Conservation (phyloP, 2,113 vertebrate genomes). For the Tonatia bakeri region DNA sequence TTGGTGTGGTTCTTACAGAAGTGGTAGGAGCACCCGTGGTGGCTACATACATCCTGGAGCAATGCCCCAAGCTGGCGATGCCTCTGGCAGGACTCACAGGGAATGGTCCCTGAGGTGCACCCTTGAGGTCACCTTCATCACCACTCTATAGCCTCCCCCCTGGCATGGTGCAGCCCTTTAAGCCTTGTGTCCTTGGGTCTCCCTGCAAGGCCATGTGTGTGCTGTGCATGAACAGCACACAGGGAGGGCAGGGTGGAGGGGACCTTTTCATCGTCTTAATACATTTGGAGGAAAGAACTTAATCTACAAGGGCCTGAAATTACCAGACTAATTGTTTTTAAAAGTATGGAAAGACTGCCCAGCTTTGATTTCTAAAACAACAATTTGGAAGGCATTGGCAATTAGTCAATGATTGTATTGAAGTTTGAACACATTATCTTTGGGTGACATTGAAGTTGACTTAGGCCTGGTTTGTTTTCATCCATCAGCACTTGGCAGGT, state of each 20-base stretch:
- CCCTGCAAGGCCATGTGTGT: neutral
- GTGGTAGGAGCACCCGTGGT: neutral
- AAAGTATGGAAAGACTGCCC: neutral
- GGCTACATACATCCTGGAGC: neutral
- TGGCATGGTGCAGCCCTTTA: accelerated
- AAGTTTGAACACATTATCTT: neutral
- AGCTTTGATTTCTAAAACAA: conserved; percentile 56
- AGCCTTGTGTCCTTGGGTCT: neutral
- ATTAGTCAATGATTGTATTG: neutral
- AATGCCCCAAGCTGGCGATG: accelerated
- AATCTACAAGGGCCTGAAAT: neutral
- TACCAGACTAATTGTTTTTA: neutral
- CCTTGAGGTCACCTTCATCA: neutral
- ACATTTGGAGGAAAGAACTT: neutral
- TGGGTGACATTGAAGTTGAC: neutral
- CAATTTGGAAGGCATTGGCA: neutral
- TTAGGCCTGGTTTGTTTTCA: neutral
- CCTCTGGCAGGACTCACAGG: neutral
- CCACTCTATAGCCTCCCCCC: neutral
- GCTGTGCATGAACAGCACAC: neutral
- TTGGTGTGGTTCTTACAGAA: neutral
- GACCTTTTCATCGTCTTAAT: neutral
- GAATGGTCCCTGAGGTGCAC: neutral
- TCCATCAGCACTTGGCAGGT: neutral
- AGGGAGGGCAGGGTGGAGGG: neutral